phyloP scores from a whole-genome alignment of 2,797 vertebrate genomes.

The Coreius guichenoti region DNA sequence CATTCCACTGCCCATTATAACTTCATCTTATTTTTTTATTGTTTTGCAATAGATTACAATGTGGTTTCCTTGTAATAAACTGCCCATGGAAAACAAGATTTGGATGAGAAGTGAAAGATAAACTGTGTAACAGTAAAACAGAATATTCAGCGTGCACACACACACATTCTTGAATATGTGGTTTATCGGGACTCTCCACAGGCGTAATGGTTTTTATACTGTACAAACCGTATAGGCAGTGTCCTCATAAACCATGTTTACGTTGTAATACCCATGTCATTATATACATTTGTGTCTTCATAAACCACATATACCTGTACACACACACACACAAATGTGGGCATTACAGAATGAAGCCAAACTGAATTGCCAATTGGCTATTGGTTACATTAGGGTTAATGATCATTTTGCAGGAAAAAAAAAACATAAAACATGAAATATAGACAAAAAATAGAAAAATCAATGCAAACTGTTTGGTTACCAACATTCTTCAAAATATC shows the following conservation, averaged over 20 bases:
- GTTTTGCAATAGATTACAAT: slow-evolving; percentile 4
- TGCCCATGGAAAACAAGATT: slow-evolving; percentile 28
- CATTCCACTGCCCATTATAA: background rate
- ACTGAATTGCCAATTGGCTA: background rate
- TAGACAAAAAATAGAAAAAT: background rate
- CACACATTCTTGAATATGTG: too few relatives aligned
- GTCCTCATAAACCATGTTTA: too few relatives aligned
- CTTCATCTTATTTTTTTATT: background rate
- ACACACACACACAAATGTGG: background rate
- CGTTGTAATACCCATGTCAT: too few relatives aligned
- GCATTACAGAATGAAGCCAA: background rate
- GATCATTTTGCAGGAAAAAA: background rate
- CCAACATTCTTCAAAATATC: background rate
- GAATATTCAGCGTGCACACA: background rate
- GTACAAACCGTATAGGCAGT: too few relatives aligned
- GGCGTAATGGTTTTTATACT: too few relatives aligned
- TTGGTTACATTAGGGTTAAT: background rate
- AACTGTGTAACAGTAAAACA: background rate
- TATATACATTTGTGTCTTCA: too few relatives aligned
- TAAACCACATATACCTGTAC: too few relatives aligned
- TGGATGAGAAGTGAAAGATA: slow-evolving; percentile 7
- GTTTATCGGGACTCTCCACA: too few relatives aligned
- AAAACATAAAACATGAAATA: background rate
- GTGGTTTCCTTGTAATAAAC: slow-evolving; percentile 8
- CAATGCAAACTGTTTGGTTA: background rate